Percentiles rank a stretch among this genome's conserved stretches.
Conservation (phyloP, 2,113 vertebrate species). For the Pedionomus torquatus region DNA sequence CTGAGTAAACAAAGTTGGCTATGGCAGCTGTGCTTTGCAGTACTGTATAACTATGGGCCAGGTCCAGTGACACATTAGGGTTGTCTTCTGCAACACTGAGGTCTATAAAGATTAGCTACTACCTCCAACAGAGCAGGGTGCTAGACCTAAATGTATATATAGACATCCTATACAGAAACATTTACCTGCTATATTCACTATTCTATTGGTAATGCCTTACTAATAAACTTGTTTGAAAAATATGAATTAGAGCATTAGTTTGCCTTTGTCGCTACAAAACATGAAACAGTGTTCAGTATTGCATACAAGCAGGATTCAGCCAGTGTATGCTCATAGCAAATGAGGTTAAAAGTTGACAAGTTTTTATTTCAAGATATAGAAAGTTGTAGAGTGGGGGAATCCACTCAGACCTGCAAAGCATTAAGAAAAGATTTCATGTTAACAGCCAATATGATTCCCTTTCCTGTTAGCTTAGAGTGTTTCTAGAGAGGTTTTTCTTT, state of each 20-base stretch:
- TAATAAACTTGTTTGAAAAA: not conserved
- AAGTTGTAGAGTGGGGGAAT: fast-evolving
- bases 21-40: not conserved
- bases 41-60: not conserved
- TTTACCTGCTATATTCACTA: not conserved
- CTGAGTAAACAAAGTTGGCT: not conserved
- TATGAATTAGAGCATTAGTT: not conserved
- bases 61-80: fast-evolving
- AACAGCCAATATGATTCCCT: not conserved
- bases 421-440: not conserved
- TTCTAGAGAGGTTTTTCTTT: not conserved
- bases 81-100: not conserved
- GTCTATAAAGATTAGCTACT: not conserved
- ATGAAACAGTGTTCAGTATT: not conserved
- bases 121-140: not conserved
- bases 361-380: not conserved
- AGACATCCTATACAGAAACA: not conserved
- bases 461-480: not conserved
- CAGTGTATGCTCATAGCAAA: not conserved
- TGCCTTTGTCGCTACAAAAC: not conserved
- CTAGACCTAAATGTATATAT: not conserved
- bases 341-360: not conserved
- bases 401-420: not conserved
- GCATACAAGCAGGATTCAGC: not conserved
- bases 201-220: not conserved